Percentiles rank a stretch among this genome's conserved stretches.
These are phyloP conservation scores for Bos javanicus DNA, from an alignment of 2,113 vertebrate genomes.

Conservation along the genomic window DNA sequence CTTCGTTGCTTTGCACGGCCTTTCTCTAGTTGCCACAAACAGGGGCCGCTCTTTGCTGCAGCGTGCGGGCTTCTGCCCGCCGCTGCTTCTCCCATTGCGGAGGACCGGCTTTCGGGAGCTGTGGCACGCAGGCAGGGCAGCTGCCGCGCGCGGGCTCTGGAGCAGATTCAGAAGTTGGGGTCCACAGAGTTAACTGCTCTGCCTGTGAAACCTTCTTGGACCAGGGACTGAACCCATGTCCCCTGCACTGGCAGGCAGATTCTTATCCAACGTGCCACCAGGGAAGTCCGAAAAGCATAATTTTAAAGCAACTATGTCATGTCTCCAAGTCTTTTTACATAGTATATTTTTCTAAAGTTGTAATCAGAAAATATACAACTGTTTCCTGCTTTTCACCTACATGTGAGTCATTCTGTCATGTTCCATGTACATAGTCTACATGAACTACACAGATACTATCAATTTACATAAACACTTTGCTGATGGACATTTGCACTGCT, in stretches of 20 bases:
- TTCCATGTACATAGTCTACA: not conserved
- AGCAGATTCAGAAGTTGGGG: not conserved
- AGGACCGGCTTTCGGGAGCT: not conserved
- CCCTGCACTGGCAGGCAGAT: not conserved
- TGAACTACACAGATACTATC: not conserved
- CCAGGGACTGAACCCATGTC: not conserved
- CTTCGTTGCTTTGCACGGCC: not conserved
- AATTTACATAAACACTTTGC: not conserved
- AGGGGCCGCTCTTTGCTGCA: rapidly evolving
- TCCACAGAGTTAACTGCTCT: not conserved
- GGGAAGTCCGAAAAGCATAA: not conserved
- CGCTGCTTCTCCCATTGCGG: rapidly evolving
- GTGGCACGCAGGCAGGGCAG: not conserved
- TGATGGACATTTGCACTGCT: not conserved
- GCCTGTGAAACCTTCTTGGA: not conserved
- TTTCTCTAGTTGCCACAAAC: not conserved
- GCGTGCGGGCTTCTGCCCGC: rapidly evolving
- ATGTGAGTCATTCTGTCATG: not conserved
- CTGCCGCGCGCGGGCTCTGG: not conserved
- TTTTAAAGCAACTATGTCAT: not conserved
- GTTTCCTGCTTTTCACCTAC: not conserved
- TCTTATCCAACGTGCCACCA: not conserved
- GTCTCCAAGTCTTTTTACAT: not conserved
- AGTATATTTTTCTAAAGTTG: not conserved
- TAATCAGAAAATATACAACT: not conserved